Evolutionary conservation across 2,888 invertebrate genomes (phyloP).

Genomic region (Cryptops parisi): DNA sequence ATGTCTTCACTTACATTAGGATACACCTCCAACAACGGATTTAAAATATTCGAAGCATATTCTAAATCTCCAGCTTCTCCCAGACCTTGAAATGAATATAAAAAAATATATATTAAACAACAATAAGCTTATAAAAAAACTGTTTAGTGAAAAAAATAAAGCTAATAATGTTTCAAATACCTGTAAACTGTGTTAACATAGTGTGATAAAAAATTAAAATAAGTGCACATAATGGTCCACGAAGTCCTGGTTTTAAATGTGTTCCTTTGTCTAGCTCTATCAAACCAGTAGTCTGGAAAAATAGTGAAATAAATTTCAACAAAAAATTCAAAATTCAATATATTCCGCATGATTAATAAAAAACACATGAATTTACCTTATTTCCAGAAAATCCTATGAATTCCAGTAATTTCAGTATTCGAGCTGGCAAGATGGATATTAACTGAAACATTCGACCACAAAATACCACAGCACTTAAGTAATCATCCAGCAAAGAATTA

Average conservation of each 20-base stretch:
- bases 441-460: slow-evolving; percentile 38
- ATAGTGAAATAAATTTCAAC: slow-evolving; percentile 1
- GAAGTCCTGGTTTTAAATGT: slow-evolving; percentile 51
- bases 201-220: slow-evolving; percentile 73
- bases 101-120: no score
- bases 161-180: no score
- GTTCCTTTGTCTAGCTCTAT: slow-evolving; percentile 58
- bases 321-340: neutral
- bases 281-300: slow-evolving; percentile 52
- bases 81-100: slow-evolving; percentile 31
- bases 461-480: no score
- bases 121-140: no score
- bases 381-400: slow-evolving; percentile 83
- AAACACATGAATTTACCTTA: slow-evolving; percentile 29
- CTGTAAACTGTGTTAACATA: slow-evolving; percentile 65
- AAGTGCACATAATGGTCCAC: slow-evolving; percentile 73
- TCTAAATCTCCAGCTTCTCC: slow-evolving; percentile 62
- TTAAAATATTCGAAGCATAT: slow-evolving; percentile 56
- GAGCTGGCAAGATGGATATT: slow-evolving; percentile 76
- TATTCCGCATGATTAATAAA: neutral
- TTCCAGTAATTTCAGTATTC: slow-evolving; percentile 70
- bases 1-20: slow-evolving; percentile 38
- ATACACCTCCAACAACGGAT: slow-evolving; percentile 43
- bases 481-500: no score
- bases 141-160: no score